phyloP scores from a whole-genome alignment of 2,888 invertebrate genomes.

The Masnerella sp. region DNA sequence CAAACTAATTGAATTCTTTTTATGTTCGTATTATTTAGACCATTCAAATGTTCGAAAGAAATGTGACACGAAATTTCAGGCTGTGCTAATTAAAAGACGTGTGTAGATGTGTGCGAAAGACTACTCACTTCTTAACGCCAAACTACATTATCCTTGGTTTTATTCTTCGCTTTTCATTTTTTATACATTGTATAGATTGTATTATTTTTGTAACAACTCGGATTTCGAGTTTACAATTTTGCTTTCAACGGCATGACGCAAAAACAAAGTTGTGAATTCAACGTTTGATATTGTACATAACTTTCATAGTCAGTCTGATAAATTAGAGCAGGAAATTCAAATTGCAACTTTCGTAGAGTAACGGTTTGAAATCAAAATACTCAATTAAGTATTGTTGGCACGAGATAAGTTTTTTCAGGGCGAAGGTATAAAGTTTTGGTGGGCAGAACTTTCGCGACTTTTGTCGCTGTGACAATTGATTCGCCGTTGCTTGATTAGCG shows the following conservation, averaged over 20 bases:
- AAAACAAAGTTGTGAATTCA: conserved; percentile 12
- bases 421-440: conserved; percentile 5
- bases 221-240: conserved; percentile 12
- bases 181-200: conserved; percentile 10
- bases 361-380: conserved; percentile 49
- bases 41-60: conserved; percentile 29
- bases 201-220: conserved; percentile 18
- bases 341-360: conserved; percentile 37
- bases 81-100: conserved; percentile 55
- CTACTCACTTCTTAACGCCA: conserved; percentile 47
- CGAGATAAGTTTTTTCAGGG: conserved; percentile 6
- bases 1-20: too few relatives aligned
- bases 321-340: conserved; percentile 47
- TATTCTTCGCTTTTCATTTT: conserved; percentile 16
- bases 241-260: conserved; percentile 8
- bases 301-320: conserved; percentile 31
- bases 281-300: conserved; percentile 22
- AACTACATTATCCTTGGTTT: conserved; percentile 20
- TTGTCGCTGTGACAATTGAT: conserved; percentile 1
- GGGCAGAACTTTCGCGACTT: too few relatives aligned
- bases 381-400: conserved; percentile 43
- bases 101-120: conserved; percentile 31
- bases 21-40: too few relatives aligned
- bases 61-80: conserved; percentile 54
- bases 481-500: conserved; percentile 29